Conservation (phyloP, 92 coral and sea anemone species). For the Epizoanthus stellaris region DNA sequence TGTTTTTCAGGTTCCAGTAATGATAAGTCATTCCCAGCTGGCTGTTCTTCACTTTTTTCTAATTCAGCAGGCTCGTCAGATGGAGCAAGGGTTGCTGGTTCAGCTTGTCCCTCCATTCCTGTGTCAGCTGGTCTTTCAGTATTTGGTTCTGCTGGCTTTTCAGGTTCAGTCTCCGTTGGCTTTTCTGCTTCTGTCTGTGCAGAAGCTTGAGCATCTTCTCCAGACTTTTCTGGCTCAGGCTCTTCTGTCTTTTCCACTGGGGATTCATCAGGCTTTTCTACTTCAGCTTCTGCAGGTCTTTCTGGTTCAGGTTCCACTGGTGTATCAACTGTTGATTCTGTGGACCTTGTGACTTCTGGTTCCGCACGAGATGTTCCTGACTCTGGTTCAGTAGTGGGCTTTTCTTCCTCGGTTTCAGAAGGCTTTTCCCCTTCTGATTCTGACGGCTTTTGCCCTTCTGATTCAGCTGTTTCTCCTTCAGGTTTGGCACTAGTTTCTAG, state of each 20-base stretch:
- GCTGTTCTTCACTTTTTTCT: not conserved
- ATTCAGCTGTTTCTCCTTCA: slow-evolving; percentile 1
- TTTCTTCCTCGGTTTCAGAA: not conserved
- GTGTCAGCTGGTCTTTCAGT: not conserved
- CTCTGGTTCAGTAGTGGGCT: not conserved
- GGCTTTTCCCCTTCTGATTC: not conserved
- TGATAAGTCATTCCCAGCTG: not conserved
- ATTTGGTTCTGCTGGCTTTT: not conserved
- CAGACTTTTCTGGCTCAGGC: not conserved
- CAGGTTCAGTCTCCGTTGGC: not conserved
- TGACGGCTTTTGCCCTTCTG: not conserved
- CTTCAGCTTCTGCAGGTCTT: not conserved
- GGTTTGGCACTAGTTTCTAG: slow-evolving; percentile 3
- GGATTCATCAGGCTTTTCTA: not conserved
- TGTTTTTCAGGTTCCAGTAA: not conserved
- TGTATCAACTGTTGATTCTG: not conserved
- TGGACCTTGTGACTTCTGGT: too few relatives aligned
- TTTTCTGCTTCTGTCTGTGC: slow-evolving; percentile 11
- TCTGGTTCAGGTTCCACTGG: not conserved
- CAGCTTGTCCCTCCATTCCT: not conserved
- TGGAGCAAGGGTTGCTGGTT: not conserved
- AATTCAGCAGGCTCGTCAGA: not conserved
- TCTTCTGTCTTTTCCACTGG: not conserved
- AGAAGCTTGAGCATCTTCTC: slow-evolving; percentile 8
- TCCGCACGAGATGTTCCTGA: not conserved